Evolutionary conservation across 2,888 invertebrate species (phyloP).

Genomic region (Psococerastis gibbosa): DNA sequence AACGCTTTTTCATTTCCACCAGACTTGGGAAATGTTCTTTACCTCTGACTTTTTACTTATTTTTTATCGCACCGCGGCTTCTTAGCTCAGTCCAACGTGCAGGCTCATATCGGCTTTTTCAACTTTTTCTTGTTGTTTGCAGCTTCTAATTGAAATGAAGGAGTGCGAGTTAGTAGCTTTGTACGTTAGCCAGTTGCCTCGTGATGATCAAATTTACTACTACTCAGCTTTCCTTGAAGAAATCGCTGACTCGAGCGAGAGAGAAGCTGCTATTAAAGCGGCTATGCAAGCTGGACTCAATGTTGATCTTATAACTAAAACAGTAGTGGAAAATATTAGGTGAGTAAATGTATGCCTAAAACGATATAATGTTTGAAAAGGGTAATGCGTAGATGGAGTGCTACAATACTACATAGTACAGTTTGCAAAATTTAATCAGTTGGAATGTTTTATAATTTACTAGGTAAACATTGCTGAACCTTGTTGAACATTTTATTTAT

Average conservation of each 20-base stretch:
- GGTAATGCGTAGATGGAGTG: constrained; percentile 20
- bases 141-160: constrained; percentile 52
- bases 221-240: constrained; percentile 52
- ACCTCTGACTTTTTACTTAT: neutral
- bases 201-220: constrained; percentile 35
- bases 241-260: constrained; percentile 37
- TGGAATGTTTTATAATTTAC: no score
- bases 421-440: no score
- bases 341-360: no score
- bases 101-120: no score
- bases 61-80: no score
- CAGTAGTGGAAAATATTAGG: constrained; percentile 60
- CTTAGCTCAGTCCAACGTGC: no score
- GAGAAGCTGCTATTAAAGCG: constrained; percentile 44
- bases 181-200: constrained; percentile 64
- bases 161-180: constrained; percentile 65
- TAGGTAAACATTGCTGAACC: no score
- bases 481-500: no score
- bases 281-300: constrained; percentile 59
- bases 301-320: constrained; percentile 63
- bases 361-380: constrained; percentile 27
- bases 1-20: no score
- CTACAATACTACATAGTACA: no score
- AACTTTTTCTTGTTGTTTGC: constrained; percentile 16
- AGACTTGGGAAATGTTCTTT: no score